A percentile compares a stretch with the other conserved stretches of the same genome.
phyloP scores from a whole-genome alignment of 2,113 vertebrate species.

The Lophius piscatorius region DNA sequence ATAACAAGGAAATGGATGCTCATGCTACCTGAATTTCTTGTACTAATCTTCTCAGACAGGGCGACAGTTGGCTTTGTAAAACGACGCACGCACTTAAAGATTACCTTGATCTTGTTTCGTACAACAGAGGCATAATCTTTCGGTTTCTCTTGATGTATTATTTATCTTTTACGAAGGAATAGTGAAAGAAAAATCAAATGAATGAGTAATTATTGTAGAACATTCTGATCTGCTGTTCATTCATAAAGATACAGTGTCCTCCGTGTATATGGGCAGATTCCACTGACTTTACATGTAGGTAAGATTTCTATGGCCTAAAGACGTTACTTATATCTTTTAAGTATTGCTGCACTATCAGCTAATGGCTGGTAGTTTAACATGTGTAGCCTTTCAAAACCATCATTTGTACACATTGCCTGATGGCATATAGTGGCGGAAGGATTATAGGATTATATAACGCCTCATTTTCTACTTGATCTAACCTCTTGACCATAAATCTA shows the following conservation, averaged over 20 bases:
- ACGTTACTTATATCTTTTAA: too few species aligned
- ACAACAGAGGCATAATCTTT: neutral
- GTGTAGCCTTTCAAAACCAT: too few species aligned
- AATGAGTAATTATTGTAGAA: slow-evolving; percentile 1
- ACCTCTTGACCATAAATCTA: slow-evolving; percentile 3
- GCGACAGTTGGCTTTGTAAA: slow-evolving; percentile 39
- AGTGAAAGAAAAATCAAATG: slow-evolving; percentile 3
- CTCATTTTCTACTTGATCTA: slow-evolving; percentile 1
- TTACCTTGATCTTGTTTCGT: slow-evolving; percentile 34
- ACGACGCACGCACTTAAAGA: slow-evolving; percentile 21
- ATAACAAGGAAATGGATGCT: slow-evolving; percentile 75
- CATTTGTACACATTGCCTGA: neutral
- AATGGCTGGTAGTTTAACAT: too few species aligned
- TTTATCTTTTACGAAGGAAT: neutral
- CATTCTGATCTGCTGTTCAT: slow-evolving; percentile 31
- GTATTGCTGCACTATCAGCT: too few species aligned
- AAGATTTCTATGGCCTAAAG: slow-evolving; percentile 17
- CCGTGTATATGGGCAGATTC: neutral
- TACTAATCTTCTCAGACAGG: slow-evolving; percentile 69
- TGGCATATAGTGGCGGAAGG: slow-evolving; percentile 20
- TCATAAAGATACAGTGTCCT: slow-evolving; percentile 2
- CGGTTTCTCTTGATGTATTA: neutral
- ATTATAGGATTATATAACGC: too few species aligned
- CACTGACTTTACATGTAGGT: slow-evolving; percentile 34
- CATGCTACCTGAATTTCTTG: slow-evolving; percentile 47